A percentile compares a stretch with the other conserved stretches of the same genome.
Conservation (phyloP, 2,797 vertebrate species). For the Melanitta fusca region DNA sequence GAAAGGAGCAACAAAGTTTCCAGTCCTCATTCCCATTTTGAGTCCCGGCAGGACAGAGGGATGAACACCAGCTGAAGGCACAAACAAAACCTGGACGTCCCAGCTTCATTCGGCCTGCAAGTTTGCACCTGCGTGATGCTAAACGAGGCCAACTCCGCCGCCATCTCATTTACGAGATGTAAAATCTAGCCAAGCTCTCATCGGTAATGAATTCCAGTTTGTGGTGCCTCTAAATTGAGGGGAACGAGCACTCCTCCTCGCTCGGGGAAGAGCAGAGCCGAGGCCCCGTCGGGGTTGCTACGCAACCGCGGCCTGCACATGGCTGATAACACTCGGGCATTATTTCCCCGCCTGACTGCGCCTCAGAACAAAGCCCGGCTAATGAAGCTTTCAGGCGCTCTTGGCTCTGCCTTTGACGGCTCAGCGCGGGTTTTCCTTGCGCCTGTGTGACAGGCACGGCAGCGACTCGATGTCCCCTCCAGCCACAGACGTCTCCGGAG, state of each 20-base stretch:
- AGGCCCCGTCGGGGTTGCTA: slow-evolving; percentile 89
- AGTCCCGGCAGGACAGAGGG: neutral
- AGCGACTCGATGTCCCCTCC: neutral
- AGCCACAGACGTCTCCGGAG: neutral
- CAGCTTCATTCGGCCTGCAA: neutral
- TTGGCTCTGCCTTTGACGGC: slow-evolving; percentile 36
- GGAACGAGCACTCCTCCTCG: slow-evolving; percentile 67
- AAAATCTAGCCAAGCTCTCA: neutral
- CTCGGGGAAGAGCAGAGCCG: slow-evolving; percentile 29
- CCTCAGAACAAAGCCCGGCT: slow-evolving; percentile 75
- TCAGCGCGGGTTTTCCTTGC: slow-evolving; percentile 33
- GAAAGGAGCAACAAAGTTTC: neutral
- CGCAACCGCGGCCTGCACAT: slow-evolving; percentile 90
- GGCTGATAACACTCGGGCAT: slow-evolving; percentile 91
- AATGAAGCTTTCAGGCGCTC: slow-evolving; percentile 67
- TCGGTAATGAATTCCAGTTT: slow-evolving; percentile 53
- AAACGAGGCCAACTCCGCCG: neutral
- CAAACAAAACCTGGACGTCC: neutral
- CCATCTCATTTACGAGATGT: neutral
- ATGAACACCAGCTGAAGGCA: neutral
- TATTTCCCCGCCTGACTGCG: slow-evolving; percentile 83
- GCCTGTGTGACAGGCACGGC: slow-evolving; percentile 16
- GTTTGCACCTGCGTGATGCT: fast-evolving
- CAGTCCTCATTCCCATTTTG: neutral
- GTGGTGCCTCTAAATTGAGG: slow-evolving; percentile 62